Base-by-base conservation (phyloP, 2,888 invertebrate species). In the Taenaris catops region DNA sequence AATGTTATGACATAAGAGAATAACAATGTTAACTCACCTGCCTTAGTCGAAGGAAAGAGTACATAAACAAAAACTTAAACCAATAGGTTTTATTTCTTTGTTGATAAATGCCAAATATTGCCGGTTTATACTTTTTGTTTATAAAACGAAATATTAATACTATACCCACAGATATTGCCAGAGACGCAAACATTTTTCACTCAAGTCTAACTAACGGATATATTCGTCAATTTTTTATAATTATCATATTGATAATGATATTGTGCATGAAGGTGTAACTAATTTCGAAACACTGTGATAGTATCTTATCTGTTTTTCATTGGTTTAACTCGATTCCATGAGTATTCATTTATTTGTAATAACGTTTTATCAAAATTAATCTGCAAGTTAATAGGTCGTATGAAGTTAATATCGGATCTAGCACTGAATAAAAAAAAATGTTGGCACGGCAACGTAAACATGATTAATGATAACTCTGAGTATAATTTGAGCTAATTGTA, bases 1-100 rank as follows among this genome's bases (percentile, higher is more conserved):
- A n/a, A n/a, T n/a, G n/a, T n/a, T n/a, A n/a, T n/a, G n/a, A n/a
- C n/a, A n/a, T n/a, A n/a, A n/a, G n/a, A n/a, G n/a, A n/a, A n/a
- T n/a, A n/a, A n/a, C n/a, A n/a, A n/a, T n/a, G n/a, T n/a, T n/a
- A 14, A 49, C 68, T 55, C 67, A 89, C 90, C 86, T 89, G 76
- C 67, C 65, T 73, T 0, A 79, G 10, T 43, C 54, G 63, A 19
- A 90, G 55, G 23, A 78, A 33, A 6, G 58, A 34, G 49, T 73
- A 89, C 72, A 89, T 83, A 40, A 83, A 64, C 4, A 66, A 17
- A 48, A 87, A 87, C 63, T 90, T 90, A 4, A 86, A 35, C 66
- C 69, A 87, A 51, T 80, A 90, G 33, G 69, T 73, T 46, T 84
- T 87, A 49, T 84, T 84, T 20, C 62, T 65, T 50, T 83, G 73